Evolutionary conservation across 2,113 vertebrate species (phyloP).

Genomic region (Anseranas semipalmata): DNA sequence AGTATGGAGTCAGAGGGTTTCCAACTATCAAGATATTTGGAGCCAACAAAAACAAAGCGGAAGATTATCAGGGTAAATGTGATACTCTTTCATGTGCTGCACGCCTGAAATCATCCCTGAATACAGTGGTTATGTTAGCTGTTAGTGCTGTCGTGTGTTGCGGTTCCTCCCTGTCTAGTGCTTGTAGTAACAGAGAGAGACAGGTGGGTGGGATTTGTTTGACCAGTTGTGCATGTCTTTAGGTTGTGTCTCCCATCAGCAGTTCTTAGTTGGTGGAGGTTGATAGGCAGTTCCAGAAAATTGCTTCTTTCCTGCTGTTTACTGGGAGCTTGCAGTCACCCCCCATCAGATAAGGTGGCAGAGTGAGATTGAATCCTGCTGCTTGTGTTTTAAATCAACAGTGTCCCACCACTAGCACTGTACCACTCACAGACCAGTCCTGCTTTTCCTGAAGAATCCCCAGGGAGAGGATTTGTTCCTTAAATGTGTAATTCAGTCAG

Average conservation of each 20-base stretch:
- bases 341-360: neutral
- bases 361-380: neutral
- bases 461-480: neutral
- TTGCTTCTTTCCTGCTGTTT: neutral
- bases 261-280: neutral
- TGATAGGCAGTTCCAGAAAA: neutral
- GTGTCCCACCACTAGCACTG: neutral
- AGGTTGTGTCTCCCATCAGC: neutral
- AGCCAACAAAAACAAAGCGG: constrained; percentile 92
- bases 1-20: constrained; percentile 92
- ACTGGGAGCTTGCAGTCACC: neutral
- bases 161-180: neutral
- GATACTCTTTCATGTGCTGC: neutral
- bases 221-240: neutral
- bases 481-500: neutral
- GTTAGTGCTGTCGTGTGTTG: neutral
- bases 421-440: neutral
- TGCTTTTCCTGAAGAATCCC: neutral
- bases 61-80: constrained; percentile 92
- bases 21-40: constrained; percentile 98
- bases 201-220: neutral
- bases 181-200: neutral
- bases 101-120: neutral
- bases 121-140: neutral
- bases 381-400: neutral